phyloP scores from a whole-genome alignment of 2,113 vertebrate species.

The Calyptommatus sinebrachiatus region DNA sequence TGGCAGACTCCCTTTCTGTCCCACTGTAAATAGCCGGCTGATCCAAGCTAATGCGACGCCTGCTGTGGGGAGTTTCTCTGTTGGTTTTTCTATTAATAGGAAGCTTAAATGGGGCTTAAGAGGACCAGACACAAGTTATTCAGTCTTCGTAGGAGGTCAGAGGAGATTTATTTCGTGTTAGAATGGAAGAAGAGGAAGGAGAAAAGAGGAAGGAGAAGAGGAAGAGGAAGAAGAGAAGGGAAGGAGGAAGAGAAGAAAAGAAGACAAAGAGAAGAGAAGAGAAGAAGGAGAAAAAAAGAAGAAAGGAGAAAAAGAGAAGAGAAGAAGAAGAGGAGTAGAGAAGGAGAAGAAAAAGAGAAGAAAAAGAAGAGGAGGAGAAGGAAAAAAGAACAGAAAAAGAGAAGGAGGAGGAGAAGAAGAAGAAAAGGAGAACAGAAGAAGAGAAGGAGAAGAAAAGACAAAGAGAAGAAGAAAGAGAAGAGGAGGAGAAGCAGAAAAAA shows the following conservation, averaged over 20 bases:
- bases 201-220: not conserved
- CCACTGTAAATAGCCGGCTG: not conserved
- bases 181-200: no score
- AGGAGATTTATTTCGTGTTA: not conserved
- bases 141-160: not conserved
- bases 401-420: no score
- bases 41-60: not conserved
- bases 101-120: slow-evolving; percentile 4
- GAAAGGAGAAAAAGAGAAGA: no score
- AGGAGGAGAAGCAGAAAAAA: not conserved
- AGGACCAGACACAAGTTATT: not conserved
- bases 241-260: not conserved
- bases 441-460: not conserved
- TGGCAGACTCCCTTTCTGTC: not conserved
- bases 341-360: no score
- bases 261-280: no score
- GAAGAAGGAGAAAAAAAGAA: no score
- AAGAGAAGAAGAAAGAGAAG: not conserved
- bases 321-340: no score
- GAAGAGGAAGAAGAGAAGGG: not conserved
- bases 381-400: no score
- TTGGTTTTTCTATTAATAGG: slow-evolving; percentile 13
- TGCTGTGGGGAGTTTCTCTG: not conserved
- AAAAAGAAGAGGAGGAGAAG: no score
- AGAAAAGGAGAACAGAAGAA: no score